Evolutionary conservation across 2,113 vertebrate genomes (phyloP).

Genomic region (Psilopogon haemacephalus): DNA sequence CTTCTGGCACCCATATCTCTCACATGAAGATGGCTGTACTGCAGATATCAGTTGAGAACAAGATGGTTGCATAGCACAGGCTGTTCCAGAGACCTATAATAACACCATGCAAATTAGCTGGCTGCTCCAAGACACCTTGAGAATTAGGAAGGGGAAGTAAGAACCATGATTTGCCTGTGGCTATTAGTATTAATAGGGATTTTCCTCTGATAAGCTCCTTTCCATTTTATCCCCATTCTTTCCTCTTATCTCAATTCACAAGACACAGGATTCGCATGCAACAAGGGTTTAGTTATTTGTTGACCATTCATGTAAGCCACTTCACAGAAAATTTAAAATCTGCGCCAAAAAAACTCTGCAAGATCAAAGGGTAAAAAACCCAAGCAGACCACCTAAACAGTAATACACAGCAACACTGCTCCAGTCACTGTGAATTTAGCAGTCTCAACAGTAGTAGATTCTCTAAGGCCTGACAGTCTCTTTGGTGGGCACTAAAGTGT

Average conservation of each 20-base stretch:
- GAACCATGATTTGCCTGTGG: background rate
- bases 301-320: background rate
- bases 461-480: background rate
- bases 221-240: background rate
- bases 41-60: background rate
- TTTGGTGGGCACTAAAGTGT: background rate
- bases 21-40: background rate
- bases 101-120: background rate
- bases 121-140: background rate
- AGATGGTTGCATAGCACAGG: background rate
- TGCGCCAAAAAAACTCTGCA: background rate
- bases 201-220: constrained; percentile 36
- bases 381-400: background rate
- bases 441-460: background rate
- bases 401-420: background rate
- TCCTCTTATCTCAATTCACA: constrained; percentile 4
- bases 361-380: background rate
- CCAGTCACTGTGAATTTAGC: background rate
- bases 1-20: background rate
- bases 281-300: background rate
- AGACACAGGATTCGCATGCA: background rate
- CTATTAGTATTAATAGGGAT: constrained; percentile 46
- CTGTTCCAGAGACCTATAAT: background rate
- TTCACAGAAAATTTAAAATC: background rate
- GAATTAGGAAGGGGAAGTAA: constrained; percentile 19